These are phyloP conservation scores for Lates japonicus DNA, from an alignment of 2,797 vertebrate species.

Conservation along the genomic window DNA sequence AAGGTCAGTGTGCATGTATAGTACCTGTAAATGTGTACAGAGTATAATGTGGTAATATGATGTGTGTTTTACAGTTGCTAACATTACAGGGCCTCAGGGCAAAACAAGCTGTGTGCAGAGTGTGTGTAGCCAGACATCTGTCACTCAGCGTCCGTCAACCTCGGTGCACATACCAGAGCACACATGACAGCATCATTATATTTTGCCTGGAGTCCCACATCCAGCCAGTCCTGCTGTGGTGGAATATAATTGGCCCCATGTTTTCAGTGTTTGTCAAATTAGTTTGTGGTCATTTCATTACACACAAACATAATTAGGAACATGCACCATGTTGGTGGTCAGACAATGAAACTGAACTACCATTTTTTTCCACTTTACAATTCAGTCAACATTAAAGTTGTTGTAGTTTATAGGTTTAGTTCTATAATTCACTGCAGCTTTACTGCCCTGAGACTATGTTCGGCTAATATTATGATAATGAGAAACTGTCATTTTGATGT, in stretches of 20 bases:
- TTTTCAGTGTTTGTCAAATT: background rate
- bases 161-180: too few relatives aligned
- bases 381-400: background rate
- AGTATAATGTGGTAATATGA: background rate
- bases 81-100: background rate
- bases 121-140: background rate
- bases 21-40: background rate
- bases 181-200: constrained; percentile 14
- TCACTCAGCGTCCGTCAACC: constrained; percentile 1
- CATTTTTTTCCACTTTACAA: background rate
- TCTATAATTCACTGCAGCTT: too few relatives aligned
- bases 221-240: background rate
- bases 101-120: constrained; percentile 1
- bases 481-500: too few relatives aligned
- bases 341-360: background rate
- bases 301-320: too few relatives aligned
- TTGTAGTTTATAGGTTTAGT: too few relatives aligned
- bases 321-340: background rate
- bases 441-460: too few relatives aligned
- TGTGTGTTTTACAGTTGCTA: constrained; percentile 20
- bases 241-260: background rate
- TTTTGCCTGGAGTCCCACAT: background rate
- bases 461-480: background rate
- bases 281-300: background rate
- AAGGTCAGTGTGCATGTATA: constrained; percentile 3